Evolutionary conservation across 2,113 vertebrate species (phyloP), one percentile per base, ranked within the genome.

Genomic region (Danionella cerebrum): DNA sequence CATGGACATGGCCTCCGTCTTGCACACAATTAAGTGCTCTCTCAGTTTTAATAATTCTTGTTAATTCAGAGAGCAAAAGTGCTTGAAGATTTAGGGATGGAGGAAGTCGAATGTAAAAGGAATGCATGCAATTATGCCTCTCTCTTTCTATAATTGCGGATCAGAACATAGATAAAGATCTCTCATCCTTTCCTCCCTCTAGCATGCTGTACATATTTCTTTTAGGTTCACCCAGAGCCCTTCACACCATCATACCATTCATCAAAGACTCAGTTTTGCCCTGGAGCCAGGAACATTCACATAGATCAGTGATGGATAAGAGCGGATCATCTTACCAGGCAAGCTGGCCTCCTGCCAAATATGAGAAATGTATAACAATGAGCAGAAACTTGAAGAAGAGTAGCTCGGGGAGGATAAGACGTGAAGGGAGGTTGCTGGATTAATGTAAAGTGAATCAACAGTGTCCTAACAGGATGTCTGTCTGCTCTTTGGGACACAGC

Each of bases 321-420:
- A 69, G 53, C 51, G 71, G 79, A 86, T 86, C 73, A 71, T 81
- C 70, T 84, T 81, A 79, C 80, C 72, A 71, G 68, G 57, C 70
- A 73, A 51, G 16, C 65, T 85, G 80, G 76, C 73, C 62, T 3
- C 39, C n/a, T 47, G 74, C 80, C 79, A 81, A 75, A 41, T 60
- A 47, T 54, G 64, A 65, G 63, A 63, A 52, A 55, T 73, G 67
- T 77, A 77, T 72, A 73, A 71, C 64, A 72, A 79, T 83, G 78
- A 59, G 24, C 75, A 67, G 79, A 67, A 72, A 75, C 73, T 65
- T 65, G 55, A 38, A 42, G 75, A 79, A 76, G 12, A 48, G 24
- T n/a, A 83, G 71, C 71, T 72, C 74, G 80, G 79, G 45, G 33
- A 50, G 24, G 45, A 60, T 71, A 12, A 51, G 47, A 41, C 52